Evolutionary conservation across 1,140 invertebrate species (phyloP), one percentile per base, ranked within the genome.

Genomic region (Nebria ingens): DNA sequence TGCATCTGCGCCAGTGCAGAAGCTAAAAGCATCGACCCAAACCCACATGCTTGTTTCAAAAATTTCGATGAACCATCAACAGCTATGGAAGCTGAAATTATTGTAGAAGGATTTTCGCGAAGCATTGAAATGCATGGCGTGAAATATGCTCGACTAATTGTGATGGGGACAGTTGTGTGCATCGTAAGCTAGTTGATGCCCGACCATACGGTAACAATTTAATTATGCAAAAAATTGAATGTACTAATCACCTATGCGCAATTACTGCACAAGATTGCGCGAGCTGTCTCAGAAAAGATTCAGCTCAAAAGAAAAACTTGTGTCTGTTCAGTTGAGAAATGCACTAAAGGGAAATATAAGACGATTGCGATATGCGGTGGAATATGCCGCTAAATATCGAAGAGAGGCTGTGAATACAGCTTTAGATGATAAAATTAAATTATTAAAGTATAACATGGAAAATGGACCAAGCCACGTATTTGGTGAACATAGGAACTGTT

Each of bases 141-240:
- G 2, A 67, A 69, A 20, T 74, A 74, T 56, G 59, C 55, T 40
- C 54, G 50, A 13, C 21, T 76, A 0, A 68, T 76, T 58, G 69
- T 59, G 74, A 76, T 62, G 71, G 72, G 9, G 74, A 76, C 56
- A 68, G 66, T 12, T 71, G 60, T 38, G 68, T 71, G 1, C 69
- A 65, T 53, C 56, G 59, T 4, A 62, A 59, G 52, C 66, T 75
- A 15, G 1, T 57, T 21, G 56, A 67, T 52, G 50, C 51, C 17
- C 59, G 61, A 21, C 64, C 65, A 2, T 71, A 73, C 51, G 54
- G 54, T 42, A 58, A 61, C 11, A 51, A 64, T 6, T 38, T 67
- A 3, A 54, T 56, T 17, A 64, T 72, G 2, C 61, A 65, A 59
- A 76, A 75, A 66, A 62, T 71, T 29, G 60, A 70, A 65, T 69